These are phyloP conservation scores for Pseudomyrmex sp. DNA, from an alignment of 1,140 invertebrate genomes.

Conservation along the genomic window DNA sequence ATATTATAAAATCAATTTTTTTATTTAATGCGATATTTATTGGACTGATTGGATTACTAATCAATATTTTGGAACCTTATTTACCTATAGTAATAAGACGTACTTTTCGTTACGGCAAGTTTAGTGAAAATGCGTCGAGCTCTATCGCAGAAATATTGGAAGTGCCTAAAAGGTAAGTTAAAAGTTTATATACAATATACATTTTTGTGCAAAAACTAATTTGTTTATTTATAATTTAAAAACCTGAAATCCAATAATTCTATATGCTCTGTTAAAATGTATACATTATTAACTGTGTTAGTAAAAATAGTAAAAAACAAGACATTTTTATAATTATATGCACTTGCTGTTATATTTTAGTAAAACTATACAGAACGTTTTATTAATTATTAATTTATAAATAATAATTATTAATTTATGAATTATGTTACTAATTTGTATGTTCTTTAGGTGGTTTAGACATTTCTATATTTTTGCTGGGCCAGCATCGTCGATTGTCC, in stretches of 20 bases:
- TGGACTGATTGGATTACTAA: slow-evolving; percentile 85
- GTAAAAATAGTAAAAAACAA: too few relatives aligned
- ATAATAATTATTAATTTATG: too few relatives aligned
- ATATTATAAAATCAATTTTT: slow-evolving; percentile 87
- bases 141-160: slow-evolving; percentile 85
- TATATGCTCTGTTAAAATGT: background rate
- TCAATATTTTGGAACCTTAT: slow-evolving; percentile 87
- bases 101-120: slow-evolving; percentile 89
- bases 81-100: slow-evolving; percentile 88
- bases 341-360: too few relatives aligned
- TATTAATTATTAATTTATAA: too few relatives aligned
- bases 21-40: slow-evolving; percentile 84
- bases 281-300: too few relatives aligned
- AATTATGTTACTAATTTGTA: too few relatives aligned
- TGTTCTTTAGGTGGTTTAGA: slow-evolving; percentile 86
- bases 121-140: slow-evolving; percentile 85
- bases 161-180: slow-evolving; percentile 88
- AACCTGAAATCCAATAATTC: background rate
- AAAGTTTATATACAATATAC: slow-evolving; percentile 1
- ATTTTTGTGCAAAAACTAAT: slow-evolving; percentile 17
- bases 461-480: slow-evolving; percentile 91
- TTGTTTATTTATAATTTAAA: slow-evolving; percentile 33
- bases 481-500: slow-evolving; percentile 84
- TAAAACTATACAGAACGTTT: too few relatives aligned
- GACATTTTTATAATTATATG: too few relatives aligned